phyloP scores from a whole-genome alignment of 1,140 invertebrate genomes.

The Eumeta japonica region DNA sequence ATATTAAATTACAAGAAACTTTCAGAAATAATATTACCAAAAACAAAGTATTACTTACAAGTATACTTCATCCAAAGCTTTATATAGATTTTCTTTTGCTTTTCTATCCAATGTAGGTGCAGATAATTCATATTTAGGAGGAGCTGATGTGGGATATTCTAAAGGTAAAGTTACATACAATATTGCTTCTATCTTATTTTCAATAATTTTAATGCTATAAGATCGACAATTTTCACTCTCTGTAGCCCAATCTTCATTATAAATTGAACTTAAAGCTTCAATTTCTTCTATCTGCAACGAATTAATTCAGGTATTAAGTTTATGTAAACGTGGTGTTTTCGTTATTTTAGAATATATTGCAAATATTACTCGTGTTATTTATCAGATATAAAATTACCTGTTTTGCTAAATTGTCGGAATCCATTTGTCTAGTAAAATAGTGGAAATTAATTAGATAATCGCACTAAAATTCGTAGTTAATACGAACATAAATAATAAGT shows the following conservation, averaged over 20 bases:
- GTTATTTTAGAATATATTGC: not conserved
- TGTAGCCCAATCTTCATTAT: conserved; percentile 67
- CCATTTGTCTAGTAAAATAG: conserved; percentile 15
- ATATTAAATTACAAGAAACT: too few relatives aligned
- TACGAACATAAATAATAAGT: too few relatives aligned
- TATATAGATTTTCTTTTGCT: conserved; percentile 59
- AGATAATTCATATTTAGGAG: conserved; percentile 70
- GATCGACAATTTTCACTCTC: conserved; percentile 59
- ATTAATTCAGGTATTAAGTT: conserved; percentile 6
- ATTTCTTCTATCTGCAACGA: conserved; percentile 67
- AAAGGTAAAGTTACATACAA: conserved; percentile 62
- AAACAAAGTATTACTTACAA: too few relatives aligned
- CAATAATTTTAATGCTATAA: conserved; percentile 61
- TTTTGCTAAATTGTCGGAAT: conserved; percentile 33
- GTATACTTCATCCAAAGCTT: conserved; percentile 65
- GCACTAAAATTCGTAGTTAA: too few relatives aligned
- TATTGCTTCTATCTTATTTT: conserved; percentile 50
- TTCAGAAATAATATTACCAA: too few relatives aligned
- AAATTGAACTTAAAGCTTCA: conserved; percentile 74
- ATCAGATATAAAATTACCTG: conserved; percentile 19
- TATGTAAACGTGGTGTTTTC: not conserved
- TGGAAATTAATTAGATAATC: not conserved
- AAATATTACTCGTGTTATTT: not conserved
- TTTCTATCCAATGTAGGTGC: conserved; percentile 67
- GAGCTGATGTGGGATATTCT: conserved; percentile 65